Conservation (phyloP, 2,113 vertebrate species). For the Callaeas wilsoni region DNA sequence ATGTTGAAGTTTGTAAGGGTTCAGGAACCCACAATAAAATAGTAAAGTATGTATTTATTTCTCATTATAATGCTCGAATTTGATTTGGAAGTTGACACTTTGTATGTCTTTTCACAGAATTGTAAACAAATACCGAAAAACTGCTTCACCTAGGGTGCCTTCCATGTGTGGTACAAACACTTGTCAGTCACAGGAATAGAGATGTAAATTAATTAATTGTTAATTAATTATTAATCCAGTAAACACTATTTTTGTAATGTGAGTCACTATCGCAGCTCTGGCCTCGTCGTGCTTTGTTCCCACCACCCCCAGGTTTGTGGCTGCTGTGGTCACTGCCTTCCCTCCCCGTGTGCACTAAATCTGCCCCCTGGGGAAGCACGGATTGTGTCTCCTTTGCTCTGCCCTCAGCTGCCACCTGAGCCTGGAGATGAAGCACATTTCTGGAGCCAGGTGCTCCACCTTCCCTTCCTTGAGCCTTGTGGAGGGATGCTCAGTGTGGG, state of each 20-base stretch:
- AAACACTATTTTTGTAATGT: conserved; percentile 74
- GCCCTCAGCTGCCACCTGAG: not conserved
- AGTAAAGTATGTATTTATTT: conserved; percentile 77
- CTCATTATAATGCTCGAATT: conserved; percentile 32
- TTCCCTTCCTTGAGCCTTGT: too few relatives aligned
- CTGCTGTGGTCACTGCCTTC: not conserved
- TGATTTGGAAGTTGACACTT: conserved; percentile 47
- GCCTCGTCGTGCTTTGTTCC: conserved; percentile 42
- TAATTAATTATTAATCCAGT: conserved; percentile 55
- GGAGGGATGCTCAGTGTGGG: not conserved
- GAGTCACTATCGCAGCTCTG: conserved; percentile 21
- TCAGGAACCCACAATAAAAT: conserved; percentile 67
- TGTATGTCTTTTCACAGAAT: conserved; percentile 51
- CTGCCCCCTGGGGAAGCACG: not conserved
- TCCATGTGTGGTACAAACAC: conserved; percentile 65
- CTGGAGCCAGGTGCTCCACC: not conserved
- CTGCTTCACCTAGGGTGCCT: conserved; percentile 79
- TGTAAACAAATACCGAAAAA: conserved; percentile 58
- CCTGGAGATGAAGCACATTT: not conserved
- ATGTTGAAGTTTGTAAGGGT: conserved; percentile 72
- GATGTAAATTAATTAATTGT: too few relatives aligned
- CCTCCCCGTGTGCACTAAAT: not conserved
- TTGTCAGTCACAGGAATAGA: conserved; percentile 54
- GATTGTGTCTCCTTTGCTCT: not conserved
- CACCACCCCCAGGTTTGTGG: not conserved